Percentiles rank a stretch among this genome's conserved stretches.
These are phyloP conservation scores for Pristionchus mayeri DNA, from an alignment of 2,888 invertebrate species.

Conservation along the genomic window DNA sequence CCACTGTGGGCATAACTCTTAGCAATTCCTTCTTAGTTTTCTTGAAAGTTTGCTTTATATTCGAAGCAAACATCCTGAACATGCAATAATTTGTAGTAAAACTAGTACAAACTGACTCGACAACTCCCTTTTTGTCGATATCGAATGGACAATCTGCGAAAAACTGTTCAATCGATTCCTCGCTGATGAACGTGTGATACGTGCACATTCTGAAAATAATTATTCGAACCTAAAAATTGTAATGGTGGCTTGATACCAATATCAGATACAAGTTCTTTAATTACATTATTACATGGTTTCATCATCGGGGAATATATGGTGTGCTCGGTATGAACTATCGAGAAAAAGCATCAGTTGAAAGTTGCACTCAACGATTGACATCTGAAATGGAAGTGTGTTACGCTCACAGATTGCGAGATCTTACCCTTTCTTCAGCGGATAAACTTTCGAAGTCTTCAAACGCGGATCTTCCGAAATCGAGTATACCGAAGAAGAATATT, in stretches of 20 bases:
- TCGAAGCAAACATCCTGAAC: neutral
- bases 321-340: neutral
- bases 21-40: neutral
- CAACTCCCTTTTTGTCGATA: neutral
- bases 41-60: neutral
- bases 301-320: neutral
- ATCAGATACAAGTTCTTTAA: too few relatives aligned
- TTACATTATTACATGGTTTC: neutral
- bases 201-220: neutral
- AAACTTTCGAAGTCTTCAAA: neutral
- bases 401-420: too few relatives aligned
- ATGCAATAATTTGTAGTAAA: neutral
- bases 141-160: too few relatives aligned
- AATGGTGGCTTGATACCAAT: too few relatives aligned
- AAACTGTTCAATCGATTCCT: neutral
- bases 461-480: neutral
- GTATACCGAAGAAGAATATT: neutral
- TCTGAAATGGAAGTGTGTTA: neutral
- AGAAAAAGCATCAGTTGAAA: neutral
- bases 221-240: too few relatives aligned
- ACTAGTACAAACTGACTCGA: neutral
- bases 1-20: neutral
- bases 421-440: neutral
- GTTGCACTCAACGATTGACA: neutral
- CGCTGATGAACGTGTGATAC: neutral